A percentile compares a stretch with the other conserved stretches of the same genome.
Evolutionary conservation across 1,140 invertebrate species (phyloP).

Genomic region (Batillaria attramentaria): DNA sequence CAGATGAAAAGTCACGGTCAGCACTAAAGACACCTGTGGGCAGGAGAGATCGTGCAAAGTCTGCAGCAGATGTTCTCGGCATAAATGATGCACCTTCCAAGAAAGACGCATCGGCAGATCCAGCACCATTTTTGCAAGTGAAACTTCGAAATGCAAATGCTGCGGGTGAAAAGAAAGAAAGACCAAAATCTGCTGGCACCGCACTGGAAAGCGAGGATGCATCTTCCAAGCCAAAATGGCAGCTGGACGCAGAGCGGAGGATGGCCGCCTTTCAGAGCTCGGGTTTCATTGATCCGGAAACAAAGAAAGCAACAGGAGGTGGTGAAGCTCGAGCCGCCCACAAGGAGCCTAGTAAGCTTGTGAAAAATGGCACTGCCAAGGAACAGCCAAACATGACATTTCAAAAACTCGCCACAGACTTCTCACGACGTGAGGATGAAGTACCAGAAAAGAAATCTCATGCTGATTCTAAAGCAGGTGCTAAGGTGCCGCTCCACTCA

Average conservation of each 20-base stretch:
- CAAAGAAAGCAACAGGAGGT: slow-evolving; percentile 21
- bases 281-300: slow-evolving; percentile 49
- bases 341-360: background rate
- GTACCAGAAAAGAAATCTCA: background rate
- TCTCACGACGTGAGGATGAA: background rate
- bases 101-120: background rate
- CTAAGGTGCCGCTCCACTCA: background rate
- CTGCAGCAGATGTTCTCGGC: slow-evolving; percentile 17
- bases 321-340: background rate
- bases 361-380: background rate
- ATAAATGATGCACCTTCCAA: background rate
- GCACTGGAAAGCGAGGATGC: background rate
- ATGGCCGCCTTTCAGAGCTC: slow-evolving; percentile 44
- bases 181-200: slow-evolving; percentile 20
- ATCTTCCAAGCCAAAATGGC: slow-evolving; percentile 50
- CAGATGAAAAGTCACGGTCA: too few species aligned
- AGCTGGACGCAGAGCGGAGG: slow-evolving; percentile 56
- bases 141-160: background rate
- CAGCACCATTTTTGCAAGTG: slow-evolving; percentile 1
- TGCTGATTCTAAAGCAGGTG: background rate
- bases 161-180: slow-evolving; percentile 1
- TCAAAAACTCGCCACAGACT: background rate
- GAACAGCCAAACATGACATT: background rate
- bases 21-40: background rate
- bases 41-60: slow-evolving; percentile 11